Percentiles rank a stretch among this genome's conserved stretches.
Conservation (phyloP, 2,888 invertebrate genomes). For the Elmis aenea region DNA sequence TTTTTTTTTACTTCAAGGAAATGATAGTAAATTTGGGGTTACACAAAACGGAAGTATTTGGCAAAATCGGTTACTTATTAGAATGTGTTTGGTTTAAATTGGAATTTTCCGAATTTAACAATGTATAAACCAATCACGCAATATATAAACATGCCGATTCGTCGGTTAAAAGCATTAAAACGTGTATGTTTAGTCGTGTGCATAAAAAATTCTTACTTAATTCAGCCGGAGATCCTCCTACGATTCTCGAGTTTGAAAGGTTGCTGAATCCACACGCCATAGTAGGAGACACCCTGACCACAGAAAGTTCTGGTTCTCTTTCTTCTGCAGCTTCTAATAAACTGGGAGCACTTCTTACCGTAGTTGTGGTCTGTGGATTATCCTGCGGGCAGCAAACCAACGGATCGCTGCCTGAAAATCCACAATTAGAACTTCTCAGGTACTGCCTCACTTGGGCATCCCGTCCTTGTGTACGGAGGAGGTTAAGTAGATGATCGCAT, state of each 20-base stretch:
- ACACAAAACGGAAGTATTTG: too few relatives aligned
- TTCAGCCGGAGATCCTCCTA: not conserved
- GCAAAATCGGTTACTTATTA: too few relatives aligned
- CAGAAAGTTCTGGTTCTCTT: not conserved
- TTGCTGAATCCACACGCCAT: not conserved
- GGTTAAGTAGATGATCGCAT: constrained; percentile 50
- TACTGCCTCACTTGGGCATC: constrained; percentile 47
- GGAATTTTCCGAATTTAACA: too few relatives aligned
- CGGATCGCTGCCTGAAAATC: constrained; percentile 59
- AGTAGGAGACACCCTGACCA: too few relatives aligned
- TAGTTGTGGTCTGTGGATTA: constrained; percentile 1
- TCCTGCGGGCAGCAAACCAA: constrained; percentile 56
- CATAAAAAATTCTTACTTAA: not conserved
- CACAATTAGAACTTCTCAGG: constrained; percentile 64
- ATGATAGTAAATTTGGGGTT: too few relatives aligned
- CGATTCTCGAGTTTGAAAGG: constrained; percentile 4
- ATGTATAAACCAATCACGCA: too few relatives aligned
- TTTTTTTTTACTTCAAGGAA: too few relatives aligned
- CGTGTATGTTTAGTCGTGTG: constrained; percentile 10
- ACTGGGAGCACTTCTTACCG: constrained; percentile 1
- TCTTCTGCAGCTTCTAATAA: constrained; percentile 15
- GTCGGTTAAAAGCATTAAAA: too few relatives aligned
- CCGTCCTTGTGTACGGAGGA: constrained; percentile 46
- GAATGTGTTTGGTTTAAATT: too few relatives aligned
- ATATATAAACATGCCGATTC: too few relatives aligned